Conservation (phyloP, 1,140 invertebrate species). For the Cyphomyrmex costatus region DNA sequence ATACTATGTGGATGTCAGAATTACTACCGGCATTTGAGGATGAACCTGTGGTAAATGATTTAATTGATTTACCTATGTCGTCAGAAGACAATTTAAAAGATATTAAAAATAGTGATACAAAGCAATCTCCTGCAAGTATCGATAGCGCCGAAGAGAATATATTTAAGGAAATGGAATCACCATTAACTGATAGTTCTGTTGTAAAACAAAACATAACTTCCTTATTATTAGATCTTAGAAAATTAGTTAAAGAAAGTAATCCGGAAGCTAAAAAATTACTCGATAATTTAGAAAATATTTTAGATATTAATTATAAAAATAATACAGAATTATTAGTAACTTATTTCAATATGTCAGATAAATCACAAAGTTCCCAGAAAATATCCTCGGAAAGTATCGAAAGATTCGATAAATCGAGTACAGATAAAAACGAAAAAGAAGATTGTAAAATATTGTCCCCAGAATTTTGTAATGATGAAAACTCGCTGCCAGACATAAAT, state of each 20-base stretch:
- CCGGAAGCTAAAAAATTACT: conserved; percentile 79
- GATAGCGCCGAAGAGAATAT: conserved; percentile 19
- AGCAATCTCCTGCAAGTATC: conserved; percentile 3
- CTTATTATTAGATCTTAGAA: conserved; percentile 80
- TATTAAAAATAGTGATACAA: neutral
- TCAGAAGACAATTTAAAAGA: conserved; percentile 43
- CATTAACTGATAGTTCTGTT: conserved; percentile 70
- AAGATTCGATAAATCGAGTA: conserved; percentile 54
- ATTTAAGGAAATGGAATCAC: conserved; percentile 72
- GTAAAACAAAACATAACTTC: conserved; percentile 77
- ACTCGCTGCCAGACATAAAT: conserved; percentile 29
- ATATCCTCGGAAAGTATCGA: conserved; percentile 26
- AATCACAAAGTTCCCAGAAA: conserved; percentile 57
- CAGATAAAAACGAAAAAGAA: conserved; percentile 47
- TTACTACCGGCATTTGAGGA: conserved; percentile 80
- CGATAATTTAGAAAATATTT: conserved; percentile 79
- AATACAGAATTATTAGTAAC: conserved; percentile 80
- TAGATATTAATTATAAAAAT: conserved; percentile 80
- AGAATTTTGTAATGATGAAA: conserved; percentile 35
- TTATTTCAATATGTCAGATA: conserved; percentile 75
- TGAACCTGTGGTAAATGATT: conserved; percentile 75
- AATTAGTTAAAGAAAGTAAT: conserved; percentile 81
- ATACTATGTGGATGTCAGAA: conserved; percentile 75
- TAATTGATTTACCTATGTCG: conserved; percentile 80
- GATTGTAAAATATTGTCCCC: neutral